Percentiles rank a stretch among this genome's conserved stretches.
phyloP scores from a whole-genome alignment of 2,797 vertebrate species.

The Lacerta bilineata region DNA sequence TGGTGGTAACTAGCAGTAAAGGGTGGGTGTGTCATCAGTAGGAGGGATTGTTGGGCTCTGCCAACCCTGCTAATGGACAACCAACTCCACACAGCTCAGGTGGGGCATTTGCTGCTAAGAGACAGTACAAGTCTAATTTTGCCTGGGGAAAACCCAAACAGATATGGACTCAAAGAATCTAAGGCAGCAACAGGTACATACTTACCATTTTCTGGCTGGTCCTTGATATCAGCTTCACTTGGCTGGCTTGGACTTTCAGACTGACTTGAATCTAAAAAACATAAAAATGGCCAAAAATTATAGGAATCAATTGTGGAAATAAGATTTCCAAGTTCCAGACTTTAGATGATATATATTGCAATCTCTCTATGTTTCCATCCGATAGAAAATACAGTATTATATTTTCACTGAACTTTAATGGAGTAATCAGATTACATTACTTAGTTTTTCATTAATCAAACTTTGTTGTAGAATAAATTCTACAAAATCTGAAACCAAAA shows the following conservation, averaged over 20 bases:
- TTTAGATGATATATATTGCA: conserved; percentile 48
- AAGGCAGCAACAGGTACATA: conserved; percentile 76
- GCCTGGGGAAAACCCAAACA: background rate
- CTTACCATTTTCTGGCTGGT: conserved; percentile 98
- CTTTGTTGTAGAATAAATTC: background rate
- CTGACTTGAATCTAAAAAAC: conserved; percentile 92
- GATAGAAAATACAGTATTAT: background rate
- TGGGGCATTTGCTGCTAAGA: background rate
- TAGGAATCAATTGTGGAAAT: conserved; percentile 79
- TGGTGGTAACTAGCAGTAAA: background rate
- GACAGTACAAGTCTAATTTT: background rate
- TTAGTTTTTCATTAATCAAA: background rate
- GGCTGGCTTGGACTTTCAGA: conserved; percentile 98
- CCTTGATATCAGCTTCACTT: conserved; percentile 97
- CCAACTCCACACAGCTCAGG: background rate
- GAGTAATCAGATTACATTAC: background rate
- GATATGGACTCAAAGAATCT: conserved; percentile 46
- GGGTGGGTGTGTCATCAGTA: background rate
- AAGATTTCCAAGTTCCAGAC: conserved; percentile 76
- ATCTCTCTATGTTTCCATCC: background rate
- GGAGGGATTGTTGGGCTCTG: background rate
- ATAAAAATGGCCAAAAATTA: conserved; percentile 85
- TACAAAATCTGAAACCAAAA: background rate
- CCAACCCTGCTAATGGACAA: background rate
- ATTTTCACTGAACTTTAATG: background rate